Conservation (phyloP, 2,888 invertebrate genomes). For the Torymus tubicola region DNA sequence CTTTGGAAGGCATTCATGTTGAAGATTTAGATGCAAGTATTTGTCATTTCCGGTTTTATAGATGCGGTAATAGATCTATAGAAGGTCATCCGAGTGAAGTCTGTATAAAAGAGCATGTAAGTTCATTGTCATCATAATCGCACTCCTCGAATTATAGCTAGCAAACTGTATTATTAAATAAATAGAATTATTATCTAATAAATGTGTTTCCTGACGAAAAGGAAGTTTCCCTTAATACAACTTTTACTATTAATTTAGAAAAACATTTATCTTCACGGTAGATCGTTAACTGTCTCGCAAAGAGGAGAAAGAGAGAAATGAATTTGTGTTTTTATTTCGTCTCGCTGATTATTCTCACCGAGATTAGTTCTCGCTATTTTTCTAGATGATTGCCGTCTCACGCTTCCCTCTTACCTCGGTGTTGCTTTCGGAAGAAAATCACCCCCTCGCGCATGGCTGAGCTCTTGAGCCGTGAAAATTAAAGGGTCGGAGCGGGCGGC, state of each 20-base stretch:
- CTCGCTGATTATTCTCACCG: constrained; percentile 20
- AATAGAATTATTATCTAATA: neutral
- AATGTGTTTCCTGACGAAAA: neutral
- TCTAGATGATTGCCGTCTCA: constrained; percentile 28
- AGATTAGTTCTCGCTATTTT: constrained; percentile 53
- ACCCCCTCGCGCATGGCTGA: constrained; percentile 15
- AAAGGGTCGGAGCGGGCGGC: constrained; percentile 20
- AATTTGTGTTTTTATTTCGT: constrained; percentile 26
- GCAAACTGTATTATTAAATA: neutral
- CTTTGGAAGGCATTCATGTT: no score
- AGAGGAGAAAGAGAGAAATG: neutral
- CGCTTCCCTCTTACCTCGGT: neutral
- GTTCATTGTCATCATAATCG: no score
- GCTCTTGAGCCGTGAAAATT: constrained; percentile 46
- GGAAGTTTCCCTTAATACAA: neutral
- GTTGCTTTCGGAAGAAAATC: neutral
- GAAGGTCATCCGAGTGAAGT: no score
- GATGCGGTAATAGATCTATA: no score
- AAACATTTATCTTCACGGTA: constrained; percentile 32
- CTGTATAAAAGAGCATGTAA: no score
- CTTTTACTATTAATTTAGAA: constrained; percentile 24
- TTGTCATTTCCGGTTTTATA: no score
- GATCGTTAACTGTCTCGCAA: neutral
- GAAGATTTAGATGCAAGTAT: no score
- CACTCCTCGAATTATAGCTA: neutral